phyloP scores from a whole-genome alignment of 2,113 vertebrate species.

The Pituophis catenifer region DNA sequence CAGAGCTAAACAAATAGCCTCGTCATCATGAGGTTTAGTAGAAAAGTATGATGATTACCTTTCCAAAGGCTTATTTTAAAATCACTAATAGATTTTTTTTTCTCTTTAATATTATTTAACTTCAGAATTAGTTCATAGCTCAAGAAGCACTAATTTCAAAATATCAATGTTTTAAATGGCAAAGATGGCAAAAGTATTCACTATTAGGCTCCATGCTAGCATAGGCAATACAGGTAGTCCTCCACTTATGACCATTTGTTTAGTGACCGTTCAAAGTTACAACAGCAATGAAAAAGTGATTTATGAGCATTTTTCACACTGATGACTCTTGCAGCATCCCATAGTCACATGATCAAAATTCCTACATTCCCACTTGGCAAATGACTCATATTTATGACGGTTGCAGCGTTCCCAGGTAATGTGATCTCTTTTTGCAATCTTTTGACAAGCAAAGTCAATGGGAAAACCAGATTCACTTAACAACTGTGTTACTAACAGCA shows the following conservation, averaged over 20 bases:
- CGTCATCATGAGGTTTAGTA: slow-evolving; percentile 27
- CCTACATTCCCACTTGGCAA: not conserved
- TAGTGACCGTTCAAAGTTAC: not conserved
- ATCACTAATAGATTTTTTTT: not conserved
- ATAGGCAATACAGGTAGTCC: not conserved
- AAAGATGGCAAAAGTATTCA: not conserved
- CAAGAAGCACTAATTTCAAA: not conserved
- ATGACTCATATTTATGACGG: not conserved
- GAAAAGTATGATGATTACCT: not conserved
- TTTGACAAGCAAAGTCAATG: not conserved
- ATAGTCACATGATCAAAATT: not conserved
- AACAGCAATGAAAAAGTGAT: not conserved
- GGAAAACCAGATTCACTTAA: not conserved
- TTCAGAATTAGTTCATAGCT: not conserved
- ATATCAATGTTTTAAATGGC: not conserved
- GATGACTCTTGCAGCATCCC: not conserved
- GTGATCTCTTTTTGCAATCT: not conserved
- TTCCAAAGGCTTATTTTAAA: slow-evolving; percentile 31
- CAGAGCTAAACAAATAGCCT: slow-evolving; percentile 24
- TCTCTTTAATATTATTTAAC: not conserved
- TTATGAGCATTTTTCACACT: not conserved
- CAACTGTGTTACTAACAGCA: not conserved
- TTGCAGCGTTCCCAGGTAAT: not conserved
- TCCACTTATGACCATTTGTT: not conserved
- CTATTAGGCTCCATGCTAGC: not conserved